Evolutionary conservation across 2,888 invertebrate genomes (phyloP).

Genomic region (Nomada flava): DNA sequence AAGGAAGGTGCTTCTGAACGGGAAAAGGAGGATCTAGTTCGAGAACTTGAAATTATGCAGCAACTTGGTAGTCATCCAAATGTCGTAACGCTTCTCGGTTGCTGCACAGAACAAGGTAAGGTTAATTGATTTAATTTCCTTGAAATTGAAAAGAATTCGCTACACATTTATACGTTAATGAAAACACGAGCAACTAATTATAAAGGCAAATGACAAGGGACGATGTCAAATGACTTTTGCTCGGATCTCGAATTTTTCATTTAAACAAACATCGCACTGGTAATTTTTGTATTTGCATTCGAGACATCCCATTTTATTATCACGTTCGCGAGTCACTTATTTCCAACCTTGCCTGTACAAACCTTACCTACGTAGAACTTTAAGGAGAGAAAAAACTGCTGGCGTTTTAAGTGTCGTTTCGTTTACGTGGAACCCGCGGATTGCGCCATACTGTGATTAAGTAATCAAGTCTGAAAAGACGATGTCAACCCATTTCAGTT

Average conservation of each 20-base stretch:
- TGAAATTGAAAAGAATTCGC: background rate
- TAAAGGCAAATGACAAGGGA: too few relatives aligned
- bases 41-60: slow-evolving; percentile 92
- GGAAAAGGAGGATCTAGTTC: slow-evolving; percentile 90
- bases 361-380: slow-evolving; percentile 35
- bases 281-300: slow-evolving; percentile 5
- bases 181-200: too few relatives aligned
- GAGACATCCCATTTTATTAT: slow-evolving; percentile 40
- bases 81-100: slow-evolving; percentile 92
- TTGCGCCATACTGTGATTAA: slow-evolving; percentile 61
- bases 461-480: slow-evolving; percentile 24
- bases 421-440: slow-evolving; percentile 27
- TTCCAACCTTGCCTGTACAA: slow-evolving; percentile 47
- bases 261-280: background rate
- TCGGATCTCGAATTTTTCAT: background rate
- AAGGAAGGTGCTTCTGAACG: slow-evolving; percentile 91
- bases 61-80: slow-evolving; percentile 93
- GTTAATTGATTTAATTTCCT: background rate
- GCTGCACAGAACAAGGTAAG: slow-evolving; percentile 93
- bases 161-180: too few relatives aligned
- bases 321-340: slow-evolving; percentile 53
- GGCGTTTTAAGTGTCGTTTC: slow-evolving; percentile 55
- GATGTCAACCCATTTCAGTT: background rate
- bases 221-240: background rate
- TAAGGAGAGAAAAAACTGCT: slow-evolving; percentile 49